Evolutionary conservation across 1,140 invertebrate species (phyloP), one percentile per base, ranked within the genome.

Genomic region (Drosophila athabasca): DNA sequence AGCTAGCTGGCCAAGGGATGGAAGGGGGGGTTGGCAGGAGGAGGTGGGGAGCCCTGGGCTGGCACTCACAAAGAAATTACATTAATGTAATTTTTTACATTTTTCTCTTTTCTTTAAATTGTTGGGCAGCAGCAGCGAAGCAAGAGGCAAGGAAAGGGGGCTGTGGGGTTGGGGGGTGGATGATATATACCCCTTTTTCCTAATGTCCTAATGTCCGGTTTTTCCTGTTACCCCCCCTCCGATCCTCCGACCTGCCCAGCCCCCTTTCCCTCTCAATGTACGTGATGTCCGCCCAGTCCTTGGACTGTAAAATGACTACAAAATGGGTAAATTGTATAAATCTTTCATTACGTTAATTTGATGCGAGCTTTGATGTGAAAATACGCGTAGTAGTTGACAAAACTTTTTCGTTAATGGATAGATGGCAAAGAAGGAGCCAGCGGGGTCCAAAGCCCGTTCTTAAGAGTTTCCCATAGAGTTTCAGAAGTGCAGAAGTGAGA

Each of bases 281-380:
- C 50, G 57, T 54, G 8, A 8, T 8, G 41, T 80, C 48, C 64
- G 29, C 17, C 17, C 17, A 19, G 17, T 19, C 3, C 44, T 73
- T 24, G 55, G 62, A 64, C 45, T 57, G 48, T 31, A 59, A 51
- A 72, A 76, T 53, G 66, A 22, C 15, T 17, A 41, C 41, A 65
- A 48, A 50, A 9, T 19, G 19, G 26, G 11, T 24, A 66, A 79
- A 84, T 79, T 79, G 52, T 71, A 77, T 76, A 76, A 68, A 69
- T 79, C 57, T 73, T 84, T 84, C 80, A 84, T 84, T 79, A 77
- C 53, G 49, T 77, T 85, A 80, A 84, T 84, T 84, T 84, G 51
- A 3, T 39, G 35, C 13, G 11, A 39, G 43, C 76, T 85, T 80
- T 77, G 76, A 85, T 59, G 67, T 64, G 19, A 59, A 62, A 70